phyloP scores from a whole-genome alignment of 2,113 vertebrate species.

The human region GRCh38 chr4:27850001-27850500 shows the following conservation, averaged over 20 bases:
- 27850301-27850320: slow-evolving; percentile 62
- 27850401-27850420: not conserved
- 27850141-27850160: not conserved
- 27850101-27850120: not conserved
- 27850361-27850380: not conserved
- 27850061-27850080: not conserved
- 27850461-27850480: not conserved
- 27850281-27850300: slow-evolving; percentile 54
- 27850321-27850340: slow-evolving; percentile 4
- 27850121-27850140: not conserved
- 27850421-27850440: not conserved
- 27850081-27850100: not conserved
- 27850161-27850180: not conserved
- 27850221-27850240: slow-evolving; percentile 41
- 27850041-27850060: not conserved
- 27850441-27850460: not conserved
- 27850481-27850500: not conserved
- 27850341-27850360: slow-evolving; percentile 4
- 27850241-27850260: slow-evolving; percentile 23
- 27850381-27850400: not conserved
- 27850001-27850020: not conserved
- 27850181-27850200: not conserved
- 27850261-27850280: slow-evolving; percentile 23
- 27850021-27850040: not conserved
- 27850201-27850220: slow-evolving; percentile 35